These are phyloP conservation scores for Platycnemis pennipes DNA, from an alignment of 2,888 invertebrate species.

Conservation along the genomic window DNA sequence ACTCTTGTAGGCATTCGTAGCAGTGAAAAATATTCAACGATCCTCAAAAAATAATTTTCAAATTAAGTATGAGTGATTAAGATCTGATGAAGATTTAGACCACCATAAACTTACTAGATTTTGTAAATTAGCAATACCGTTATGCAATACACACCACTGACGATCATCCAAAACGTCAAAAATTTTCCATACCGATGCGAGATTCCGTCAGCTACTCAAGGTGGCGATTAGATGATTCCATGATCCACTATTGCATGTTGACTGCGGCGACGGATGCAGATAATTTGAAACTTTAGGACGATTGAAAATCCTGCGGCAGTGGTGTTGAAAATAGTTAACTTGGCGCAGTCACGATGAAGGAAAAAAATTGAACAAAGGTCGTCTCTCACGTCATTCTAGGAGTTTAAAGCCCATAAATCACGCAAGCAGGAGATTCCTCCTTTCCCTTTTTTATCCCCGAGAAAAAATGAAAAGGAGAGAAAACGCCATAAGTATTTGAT, in stretches of 20 bases:
- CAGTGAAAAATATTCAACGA: too few species aligned
- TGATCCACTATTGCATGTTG: background rate
- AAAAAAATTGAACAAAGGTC: background rate
- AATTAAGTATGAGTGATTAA: too few species aligned
- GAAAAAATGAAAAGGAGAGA: background rate
- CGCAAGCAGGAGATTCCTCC: background rate
- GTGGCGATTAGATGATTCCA: background rate
- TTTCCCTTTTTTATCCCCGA: background rate
- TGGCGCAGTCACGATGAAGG: background rate
- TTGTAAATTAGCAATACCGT: too few species aligned
- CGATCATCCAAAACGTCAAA: background rate
- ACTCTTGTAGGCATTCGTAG: too few species aligned
- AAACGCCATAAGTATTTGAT: background rate
- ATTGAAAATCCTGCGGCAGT: background rate
- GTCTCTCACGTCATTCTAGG: background rate
- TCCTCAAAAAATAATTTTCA: too few species aligned
- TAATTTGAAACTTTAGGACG: background rate
- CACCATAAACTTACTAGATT: too few species aligned
- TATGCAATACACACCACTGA: too few species aligned
- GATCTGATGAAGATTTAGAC: too few species aligned
- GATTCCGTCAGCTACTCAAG: background rate
- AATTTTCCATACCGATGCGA: background rate
- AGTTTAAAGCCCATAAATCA: constrained; percentile 5
- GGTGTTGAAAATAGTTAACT: background rate
- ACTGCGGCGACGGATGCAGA: background rate